These are phyloP conservation scores for Actinernus sp. DNA, from an alignment of 92 coral and sea anemone genomes.

Conservation along the genomic window DNA sequence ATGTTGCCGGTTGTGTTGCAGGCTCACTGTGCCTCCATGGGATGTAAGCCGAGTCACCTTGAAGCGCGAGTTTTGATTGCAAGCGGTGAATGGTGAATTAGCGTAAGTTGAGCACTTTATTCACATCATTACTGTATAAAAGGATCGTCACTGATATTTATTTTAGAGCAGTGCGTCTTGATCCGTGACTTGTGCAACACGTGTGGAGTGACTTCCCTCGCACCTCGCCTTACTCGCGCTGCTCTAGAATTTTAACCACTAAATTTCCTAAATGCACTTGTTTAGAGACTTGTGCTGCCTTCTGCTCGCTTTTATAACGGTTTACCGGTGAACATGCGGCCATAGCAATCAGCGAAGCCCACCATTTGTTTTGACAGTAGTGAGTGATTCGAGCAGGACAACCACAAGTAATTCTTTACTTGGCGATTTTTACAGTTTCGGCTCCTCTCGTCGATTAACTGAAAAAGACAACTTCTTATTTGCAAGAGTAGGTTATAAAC, in stretches of 20 bases:
- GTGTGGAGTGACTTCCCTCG: conserved; percentile 61
- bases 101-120: conserved; percentile 99
- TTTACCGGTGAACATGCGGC: background rate
- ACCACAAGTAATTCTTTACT: conserved; percentile 20
- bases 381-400: conserved; percentile 6
- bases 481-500: background rate
- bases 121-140: conserved; percentile 88
- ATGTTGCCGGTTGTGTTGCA: conserved; percentile 68
- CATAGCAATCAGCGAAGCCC: background rate
- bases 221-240: conserved; percentile 26
- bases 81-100: conserved; percentile 99
- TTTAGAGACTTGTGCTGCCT: background rate
- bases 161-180: conserved; percentile 73
- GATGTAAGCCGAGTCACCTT: conserved; percentile 95
- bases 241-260: conserved; percentile 28
- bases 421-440: conserved; percentile 7
- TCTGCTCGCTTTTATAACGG: conserved; percentile 4
- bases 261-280: conserved; percentile 5
- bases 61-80: conserved; percentile 99
- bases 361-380: conserved; percentile 42
- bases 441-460: conserved; percentile 13
- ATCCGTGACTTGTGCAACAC: conserved; percentile 83
- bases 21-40: conserved; percentile 41
- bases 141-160: conserved; percentile 85
- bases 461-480: background rate